Base-by-base conservation (phyloP, 2,797 vertebrate genomes). In the Ptychobarbus kaznakovi region DNA sequence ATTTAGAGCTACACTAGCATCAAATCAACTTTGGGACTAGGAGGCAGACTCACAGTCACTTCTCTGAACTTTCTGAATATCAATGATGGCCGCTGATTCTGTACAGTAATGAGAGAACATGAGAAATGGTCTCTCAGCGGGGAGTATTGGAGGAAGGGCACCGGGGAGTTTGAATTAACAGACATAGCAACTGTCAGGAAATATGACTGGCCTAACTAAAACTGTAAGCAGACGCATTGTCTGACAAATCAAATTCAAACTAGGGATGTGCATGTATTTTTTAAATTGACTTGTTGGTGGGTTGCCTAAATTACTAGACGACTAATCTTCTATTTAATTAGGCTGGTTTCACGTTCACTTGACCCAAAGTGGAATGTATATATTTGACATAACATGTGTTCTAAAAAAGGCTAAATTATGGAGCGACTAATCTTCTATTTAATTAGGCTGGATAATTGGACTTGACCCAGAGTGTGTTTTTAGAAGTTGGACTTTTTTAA, bases 1-100 rank as follows among this genome's bases (percentile, higher is more conserved):
- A 86, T 89, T 89, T 86, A 89, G 84, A 53, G 51, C 28, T 38
- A 85, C 51, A 18, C 66, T 76, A 81, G 80, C 72, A 74, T 83
- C 76, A 76, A 84, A 83, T 86, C 88, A 83, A 81, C 61, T 78
- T 79, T 76, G 53, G 32, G 66, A 74, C 81, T 70, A 66, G 77
- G 20, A 81, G 81, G 76, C 83, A 76, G 77, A 66, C 80, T 46
- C 65, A 51, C 53, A 70, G 86, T 58, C 40, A 66, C 40, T 58
- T 38, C 69, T 65, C 63, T 56, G 51, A 87, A 84, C 78, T 49
- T 20, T 22, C 49, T 56, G 63, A 81, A 81, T 87, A 85, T 76
- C 83, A 85, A 53, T 85, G 61, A 81, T 70, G 86, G 56, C 28
- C n/a, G 32, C 15, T 35, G 73, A 65, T 86, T 46, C 86, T 69